Percentiles rank a stretch among this genome's conserved stretches.
Conservation (phyloP, 2,888 invertebrate genomes). For the Beris chalybata region DNA sequence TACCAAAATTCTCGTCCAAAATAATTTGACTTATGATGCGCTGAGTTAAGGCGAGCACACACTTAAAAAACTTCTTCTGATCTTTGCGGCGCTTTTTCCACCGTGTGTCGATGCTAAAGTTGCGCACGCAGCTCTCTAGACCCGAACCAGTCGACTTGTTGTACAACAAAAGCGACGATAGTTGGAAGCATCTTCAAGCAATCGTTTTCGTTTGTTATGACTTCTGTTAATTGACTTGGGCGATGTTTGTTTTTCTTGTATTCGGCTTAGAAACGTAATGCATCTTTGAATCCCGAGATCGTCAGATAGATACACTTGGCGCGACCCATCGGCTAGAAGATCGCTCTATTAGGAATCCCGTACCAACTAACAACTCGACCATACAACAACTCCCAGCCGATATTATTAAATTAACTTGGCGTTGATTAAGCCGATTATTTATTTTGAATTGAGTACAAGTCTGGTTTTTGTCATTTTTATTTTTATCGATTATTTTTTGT, state of each 20-base stretch:
- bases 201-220: slow-evolving; percentile 33
- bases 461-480: slow-evolving; percentile 9
- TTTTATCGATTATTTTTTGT: slow-evolving; percentile 1
- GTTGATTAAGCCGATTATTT: slow-evolving; percentile 26
- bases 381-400: neutral
- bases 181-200: slow-evolving; percentile 13
- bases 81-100: too few species aligned
- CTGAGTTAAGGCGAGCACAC: neutral
- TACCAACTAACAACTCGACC: neutral
- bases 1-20: slow-evolving; percentile 14
- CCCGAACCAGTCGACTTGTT: too few species aligned
- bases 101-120: too few species aligned
- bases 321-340: neutral
- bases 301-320: too few species aligned
- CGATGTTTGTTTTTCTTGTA: slow-evolving; percentile 29
- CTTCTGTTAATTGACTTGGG: slow-evolving; percentile 36
- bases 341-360: slow-evolving; percentile 27
- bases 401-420: neutral
- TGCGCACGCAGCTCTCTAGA: too few species aligned
- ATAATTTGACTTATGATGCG: slow-evolving; percentile 27
- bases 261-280: too few species aligned
- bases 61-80: too few species aligned
- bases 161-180: too few species aligned
- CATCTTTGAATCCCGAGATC: too few species aligned
- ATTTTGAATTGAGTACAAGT: neutral